Base-by-base conservation (phyloP, 2,888 invertebrate species). In the Noctua janthina region DNA sequence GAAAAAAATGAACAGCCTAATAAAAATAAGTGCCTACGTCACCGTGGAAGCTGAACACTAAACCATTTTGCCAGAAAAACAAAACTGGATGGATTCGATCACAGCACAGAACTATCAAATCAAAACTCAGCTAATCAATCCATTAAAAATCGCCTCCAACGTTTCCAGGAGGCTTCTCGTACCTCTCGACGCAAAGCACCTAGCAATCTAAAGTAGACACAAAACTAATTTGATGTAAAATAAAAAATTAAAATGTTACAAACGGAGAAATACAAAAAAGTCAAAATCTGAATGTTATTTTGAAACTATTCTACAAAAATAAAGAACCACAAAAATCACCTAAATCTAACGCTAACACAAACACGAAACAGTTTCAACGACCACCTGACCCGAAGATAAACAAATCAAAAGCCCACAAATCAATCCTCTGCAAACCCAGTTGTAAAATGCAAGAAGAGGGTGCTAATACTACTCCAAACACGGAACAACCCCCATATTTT, bases 401-500 rank as follows among this genome's bases (percentile, higher is more conserved):
- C 74, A 67, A 78, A 87, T 80, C 74, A 85, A 79, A 87, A 76
- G 29, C 56, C 72, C 39, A 59, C 73, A 89, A 78, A 88, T 88
- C 90, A 86, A 86, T 88, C 82, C n/a, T 75, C 23, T 59, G 11
- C 56, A 80, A 77, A 46, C 75, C 68, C 62, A 82, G 73, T 78
- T 79, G 69, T 73, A 77, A 81, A 88, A 82, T 73, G 66, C 80
- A 76, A 74, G 75, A 83, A 84, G 81, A 81, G 75, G 76, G 85
- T 78, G 75, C 73, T 84, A 87, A 84, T 49, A 62, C 67, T 39
- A 72, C 64, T 39, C 75, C 49, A 78, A 86, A 87, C 76, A 80
- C 49, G 51, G 67, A 81, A 88, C 81, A 79, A 62, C 81, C 64
- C 64, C 72, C 83, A 84, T 88, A 89, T 90, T 90, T 90, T 83